Evolutionary conservation across 2,888 invertebrate genomes (phyloP).

Genomic region (Leucania comma): DNA sequence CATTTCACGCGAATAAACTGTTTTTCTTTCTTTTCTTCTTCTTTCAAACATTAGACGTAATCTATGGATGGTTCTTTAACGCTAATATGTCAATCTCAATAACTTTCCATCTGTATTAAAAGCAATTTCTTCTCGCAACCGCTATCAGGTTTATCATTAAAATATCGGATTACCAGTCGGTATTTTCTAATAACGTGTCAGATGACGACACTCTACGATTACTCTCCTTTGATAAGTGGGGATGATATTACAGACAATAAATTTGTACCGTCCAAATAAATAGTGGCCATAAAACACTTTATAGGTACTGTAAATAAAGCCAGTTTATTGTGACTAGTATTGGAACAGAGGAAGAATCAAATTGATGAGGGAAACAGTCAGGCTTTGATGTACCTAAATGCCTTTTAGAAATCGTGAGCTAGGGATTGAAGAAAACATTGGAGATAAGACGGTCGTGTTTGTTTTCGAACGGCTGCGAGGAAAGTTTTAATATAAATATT

Average conservation of each 20-base stretch:
- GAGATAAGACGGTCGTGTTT: conserved; percentile 27
- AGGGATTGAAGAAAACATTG: conserved; percentile 9
- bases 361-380: conserved; percentile 47
- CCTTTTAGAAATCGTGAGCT: conserved; percentile 16
- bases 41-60: too few species aligned
- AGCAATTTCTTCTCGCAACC: conserved; percentile 28
- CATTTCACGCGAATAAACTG: too few species aligned
- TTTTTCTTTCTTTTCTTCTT: too few species aligned
- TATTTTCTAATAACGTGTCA: conserved; percentile 65
- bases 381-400: conserved; percentile 34
- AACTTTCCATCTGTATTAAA: conserved; percentile 25
- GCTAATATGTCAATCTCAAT: conserved; percentile 37
- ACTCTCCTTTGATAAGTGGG: conserved; percentile 66
- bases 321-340: conserved; percentile 57
- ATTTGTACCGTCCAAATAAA: conserved; percentile 63
- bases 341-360: conserved; percentile 39
- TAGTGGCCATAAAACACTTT: conserved; percentile 66
- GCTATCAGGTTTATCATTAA: conserved; percentile 49
- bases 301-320: conserved; percentile 64
- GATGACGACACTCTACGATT: conserved; percentile 52
- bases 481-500: conserved; percentile 42
- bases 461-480: not conserved
- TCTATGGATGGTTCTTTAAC: not conserved
- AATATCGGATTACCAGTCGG: conserved; percentile 56
- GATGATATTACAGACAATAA: conserved; percentile 69